A percentile compares a stretch with the other conserved stretches of the same genome.
Evolutionary conservation across 2,113 vertebrate species (phyloP).

Genomic region (Picathartes gymnocephalus): DNA sequence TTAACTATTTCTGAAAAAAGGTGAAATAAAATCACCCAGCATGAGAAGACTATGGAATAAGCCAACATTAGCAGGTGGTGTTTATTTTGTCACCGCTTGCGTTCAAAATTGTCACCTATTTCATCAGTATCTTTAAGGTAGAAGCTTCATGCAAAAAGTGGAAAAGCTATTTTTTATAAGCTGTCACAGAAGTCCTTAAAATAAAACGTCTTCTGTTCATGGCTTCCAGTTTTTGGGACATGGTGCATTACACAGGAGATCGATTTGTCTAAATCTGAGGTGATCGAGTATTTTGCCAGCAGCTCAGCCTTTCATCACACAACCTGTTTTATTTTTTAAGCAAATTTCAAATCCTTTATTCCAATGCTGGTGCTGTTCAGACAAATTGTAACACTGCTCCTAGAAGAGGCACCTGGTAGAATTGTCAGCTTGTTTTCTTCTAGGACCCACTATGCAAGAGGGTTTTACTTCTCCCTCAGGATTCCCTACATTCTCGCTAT

Average conservation of each 20-base stretch:
- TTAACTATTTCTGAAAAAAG: slow-evolving; percentile 77
- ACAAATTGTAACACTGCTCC: not conserved
- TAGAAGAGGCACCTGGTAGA: not conserved
- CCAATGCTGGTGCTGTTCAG: not conserved
- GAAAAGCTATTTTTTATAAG: slow-evolving; percentile 67
- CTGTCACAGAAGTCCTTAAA: slow-evolving; percentile 74
- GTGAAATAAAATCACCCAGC: slow-evolving; percentile 76
- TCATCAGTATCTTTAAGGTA: slow-evolving; percentile 76
- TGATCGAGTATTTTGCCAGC: slow-evolving; percentile 76
- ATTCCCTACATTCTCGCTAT: not conserved
- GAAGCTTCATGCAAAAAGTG: slow-evolving; percentile 69
- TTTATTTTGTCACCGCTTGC: slow-evolving; percentile 87
- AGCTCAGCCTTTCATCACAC: slow-evolving; percentile 68
- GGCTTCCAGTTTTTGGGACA: slow-evolving; percentile 89
- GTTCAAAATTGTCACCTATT: slow-evolving; percentile 85
- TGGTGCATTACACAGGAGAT: slow-evolving; percentile 77
- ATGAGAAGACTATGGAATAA: slow-evolving; percentile 72
- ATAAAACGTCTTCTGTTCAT: slow-evolving; percentile 81
- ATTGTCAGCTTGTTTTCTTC: not conserved
- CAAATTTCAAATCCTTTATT: slow-evolving; percentile 56
- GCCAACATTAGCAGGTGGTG: slow-evolving; percentile 89
- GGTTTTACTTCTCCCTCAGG: not conserved
- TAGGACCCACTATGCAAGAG: not conserved
- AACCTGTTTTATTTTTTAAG: slow-evolving; percentile 62
- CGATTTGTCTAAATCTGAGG: slow-evolving; percentile 84